Conservation (phyloP, 2,888 invertebrate genomes). For the Dicranocentrus wangi region DNA sequence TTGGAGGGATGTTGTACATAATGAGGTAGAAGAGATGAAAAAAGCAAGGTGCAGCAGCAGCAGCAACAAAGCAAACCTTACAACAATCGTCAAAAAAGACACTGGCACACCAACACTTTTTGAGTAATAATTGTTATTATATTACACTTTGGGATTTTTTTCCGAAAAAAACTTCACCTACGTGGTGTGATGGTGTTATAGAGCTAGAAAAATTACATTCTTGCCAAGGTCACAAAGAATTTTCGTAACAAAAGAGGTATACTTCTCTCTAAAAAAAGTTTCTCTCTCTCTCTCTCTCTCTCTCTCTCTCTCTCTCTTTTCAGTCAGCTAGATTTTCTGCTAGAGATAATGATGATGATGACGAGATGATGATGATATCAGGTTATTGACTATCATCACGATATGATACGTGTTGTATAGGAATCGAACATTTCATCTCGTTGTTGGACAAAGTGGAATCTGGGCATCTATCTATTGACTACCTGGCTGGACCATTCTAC, state of each 20-base stretch:
- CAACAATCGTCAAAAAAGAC: too few species aligned
- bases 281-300: too few species aligned
- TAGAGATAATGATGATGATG: conserved; percentile 32
- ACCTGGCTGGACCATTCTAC: background rate
- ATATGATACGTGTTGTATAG: conserved; percentile 20
- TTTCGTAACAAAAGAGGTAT: too few species aligned
- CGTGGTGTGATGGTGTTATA: background rate
- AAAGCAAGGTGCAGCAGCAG: too few species aligned
- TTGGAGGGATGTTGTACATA: too few species aligned
- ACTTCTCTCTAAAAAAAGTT: too few species aligned
- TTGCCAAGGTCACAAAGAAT: conserved; percentile 15
- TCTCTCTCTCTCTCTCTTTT: too few species aligned
- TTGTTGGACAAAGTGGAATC: background rate
- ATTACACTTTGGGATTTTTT: background rate
- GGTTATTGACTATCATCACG: conserved; percentile 52
- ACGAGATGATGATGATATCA: conserved; percentile 42
- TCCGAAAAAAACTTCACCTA: too few species aligned
- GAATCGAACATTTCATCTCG: background rate
- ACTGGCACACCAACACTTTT: too few species aligned
- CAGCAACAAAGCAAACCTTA: too few species aligned
- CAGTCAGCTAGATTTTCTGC: too few species aligned
- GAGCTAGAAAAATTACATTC: conserved; percentile 1
- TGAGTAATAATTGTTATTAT: conserved; percentile 1
- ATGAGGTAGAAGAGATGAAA: too few species aligned
- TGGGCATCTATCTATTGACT: background rate